Evolutionary conservation across 2,888 invertebrate species (phyloP).

Genomic region (Athrips mouffetella): DNA sequence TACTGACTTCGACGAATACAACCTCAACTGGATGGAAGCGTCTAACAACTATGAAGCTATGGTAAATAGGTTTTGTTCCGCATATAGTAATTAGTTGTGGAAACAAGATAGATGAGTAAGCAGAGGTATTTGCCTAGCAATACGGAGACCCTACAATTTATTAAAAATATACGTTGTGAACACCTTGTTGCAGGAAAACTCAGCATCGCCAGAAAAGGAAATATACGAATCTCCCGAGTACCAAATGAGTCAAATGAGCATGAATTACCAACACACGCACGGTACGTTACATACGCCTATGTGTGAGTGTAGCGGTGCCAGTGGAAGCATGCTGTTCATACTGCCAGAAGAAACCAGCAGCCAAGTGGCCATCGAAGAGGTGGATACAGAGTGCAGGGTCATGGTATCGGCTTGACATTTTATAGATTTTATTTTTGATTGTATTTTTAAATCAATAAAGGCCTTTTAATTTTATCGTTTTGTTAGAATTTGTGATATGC

Average conservation of each 20-base stretch:
- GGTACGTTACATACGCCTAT: neutral
- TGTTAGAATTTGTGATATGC: too few species aligned
- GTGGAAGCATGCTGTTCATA: constrained; percentile 34
- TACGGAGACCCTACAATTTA: too few species aligned
- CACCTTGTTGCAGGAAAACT: constrained; percentile 37
- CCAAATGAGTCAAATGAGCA: constrained; percentile 33
- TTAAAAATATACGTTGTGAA: too few species aligned
- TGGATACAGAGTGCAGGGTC: constrained; percentile 31
- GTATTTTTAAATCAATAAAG: neutral
- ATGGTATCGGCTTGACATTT: constrained; percentile 29
- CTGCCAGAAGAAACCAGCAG: constrained; percentile 61
- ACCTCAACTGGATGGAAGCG: constrained; percentile 45
- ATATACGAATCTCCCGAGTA: constrained; percentile 29
- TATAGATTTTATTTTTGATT: constrained; percentile 22
- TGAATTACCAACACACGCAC: constrained; percentile 24
- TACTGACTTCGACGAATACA: constrained; percentile 50
- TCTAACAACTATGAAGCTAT: constrained; percentile 39
- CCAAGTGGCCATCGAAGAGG: constrained; percentile 54
- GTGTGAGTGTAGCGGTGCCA: constrained; percentile 24
- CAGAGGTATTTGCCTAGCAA: too few species aligned
- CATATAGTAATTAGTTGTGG: too few species aligned
- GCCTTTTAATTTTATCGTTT: constrained; percentile 81
- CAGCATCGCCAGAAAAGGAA: constrained; percentile 34
- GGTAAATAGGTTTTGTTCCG: neutral
- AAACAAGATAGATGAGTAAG: too few species aligned